Conservation (phyloP, 2,888 invertebrate species). For the Heliothis peltigera region DNA sequence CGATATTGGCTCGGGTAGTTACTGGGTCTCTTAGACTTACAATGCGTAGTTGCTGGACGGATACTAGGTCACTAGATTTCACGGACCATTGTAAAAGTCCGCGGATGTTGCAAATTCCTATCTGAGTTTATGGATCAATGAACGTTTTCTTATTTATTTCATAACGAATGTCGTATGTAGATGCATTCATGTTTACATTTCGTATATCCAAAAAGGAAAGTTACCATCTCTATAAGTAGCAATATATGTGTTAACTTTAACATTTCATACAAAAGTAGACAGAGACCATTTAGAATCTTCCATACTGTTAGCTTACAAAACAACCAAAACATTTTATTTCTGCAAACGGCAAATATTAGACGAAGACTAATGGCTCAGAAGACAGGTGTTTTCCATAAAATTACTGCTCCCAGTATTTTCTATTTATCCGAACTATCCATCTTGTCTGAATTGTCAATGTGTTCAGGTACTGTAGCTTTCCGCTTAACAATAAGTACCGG, state of each 20-base stretch:
- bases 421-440: conserved; percentile 57
- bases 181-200: too few species aligned
- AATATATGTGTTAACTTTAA: too few species aligned
- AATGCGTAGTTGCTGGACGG: not conserved
- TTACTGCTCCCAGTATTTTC: conserved; percentile 42
- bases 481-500: conserved; percentile 59
- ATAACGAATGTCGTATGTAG: too few species aligned
- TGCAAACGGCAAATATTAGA: not conserved
- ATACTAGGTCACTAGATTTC: conserved; percentile 7
- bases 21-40: conserved; percentile 16
- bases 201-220: too few species aligned
- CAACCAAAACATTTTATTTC: too few species aligned
- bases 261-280: too few species aligned
- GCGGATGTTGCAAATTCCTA: too few species aligned
- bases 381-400: conserved; percentile 35
- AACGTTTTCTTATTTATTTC: too few species aligned
- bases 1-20: conserved; percentile 18
- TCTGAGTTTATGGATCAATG: too few species aligned
- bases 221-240: too few species aligned
- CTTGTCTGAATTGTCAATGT: conserved; percentile 52
- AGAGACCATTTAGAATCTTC: too few species aligned
- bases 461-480: conserved; percentile 48
- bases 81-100: not conserved
- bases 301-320: too few species aligned
- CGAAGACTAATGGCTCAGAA: conserved; percentile 27